These are phyloP conservation scores for Sicus ferrugineus DNA, from an alignment of 2,888 invertebrate species.

Conservation along the genomic window DNA sequence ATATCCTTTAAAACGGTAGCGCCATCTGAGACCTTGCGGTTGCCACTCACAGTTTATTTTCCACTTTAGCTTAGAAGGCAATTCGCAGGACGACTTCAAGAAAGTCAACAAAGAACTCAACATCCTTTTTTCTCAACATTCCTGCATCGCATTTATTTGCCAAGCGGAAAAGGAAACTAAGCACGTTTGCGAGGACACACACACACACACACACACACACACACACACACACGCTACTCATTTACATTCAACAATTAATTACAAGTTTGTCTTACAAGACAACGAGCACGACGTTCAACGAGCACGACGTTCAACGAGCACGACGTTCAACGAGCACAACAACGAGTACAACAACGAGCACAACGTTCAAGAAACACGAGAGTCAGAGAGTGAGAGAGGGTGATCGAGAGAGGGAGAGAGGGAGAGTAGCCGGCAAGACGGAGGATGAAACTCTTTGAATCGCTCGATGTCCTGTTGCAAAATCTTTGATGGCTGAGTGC, in stretches of 20 bases:
- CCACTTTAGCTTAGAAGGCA: too few species aligned
- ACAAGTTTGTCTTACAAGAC: constrained; percentile 63
- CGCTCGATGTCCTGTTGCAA: background rate
- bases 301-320: constrained; percentile 41
- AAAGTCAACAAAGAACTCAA: background rate
- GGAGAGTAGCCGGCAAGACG: background rate
- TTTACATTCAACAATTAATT: constrained; percentile 55
- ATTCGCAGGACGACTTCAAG: background rate
- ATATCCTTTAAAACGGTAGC: constrained; percentile 11
- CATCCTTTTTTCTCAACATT: constrained; percentile 28
- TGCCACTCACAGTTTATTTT: background rate
- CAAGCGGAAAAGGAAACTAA: constrained; percentile 23
- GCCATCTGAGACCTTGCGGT: constrained; percentile 15
- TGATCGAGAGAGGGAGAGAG: background rate
- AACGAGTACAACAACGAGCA: background rate
- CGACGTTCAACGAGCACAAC: constrained; percentile 41
- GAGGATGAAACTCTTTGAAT: background rate
- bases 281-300: constrained; percentile 46
- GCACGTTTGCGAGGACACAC: background rate
- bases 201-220: constrained; percentile 5
- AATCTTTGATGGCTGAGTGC: constrained; percentile 8
- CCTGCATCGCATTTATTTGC: background rate
- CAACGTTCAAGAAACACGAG: background rate
- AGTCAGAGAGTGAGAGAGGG: background rate
- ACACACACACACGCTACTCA: constrained; percentile 30